These are phyloP conservation scores for Atta texana DNA, from an alignment of 1,140 invertebrate species.

Conservation along the genomic window DNA sequence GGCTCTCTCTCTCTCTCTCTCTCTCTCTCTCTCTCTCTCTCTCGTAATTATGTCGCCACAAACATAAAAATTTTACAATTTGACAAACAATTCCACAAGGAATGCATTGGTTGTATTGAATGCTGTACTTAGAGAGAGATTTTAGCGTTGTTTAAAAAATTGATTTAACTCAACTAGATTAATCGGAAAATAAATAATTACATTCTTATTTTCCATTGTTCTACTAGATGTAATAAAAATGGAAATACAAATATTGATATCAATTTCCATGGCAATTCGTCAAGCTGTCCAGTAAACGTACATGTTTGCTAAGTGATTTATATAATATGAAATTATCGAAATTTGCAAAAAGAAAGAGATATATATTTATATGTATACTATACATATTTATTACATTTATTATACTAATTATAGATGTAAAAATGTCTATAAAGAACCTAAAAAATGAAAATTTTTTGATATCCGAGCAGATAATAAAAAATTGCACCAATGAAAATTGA, in stretches of 20 bases:
- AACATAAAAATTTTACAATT: slow-evolving; percentile 15
- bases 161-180: not conserved
- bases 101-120: slow-evolving; percentile 9
- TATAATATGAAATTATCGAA: not conserved
- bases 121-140: not conserved
- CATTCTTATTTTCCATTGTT: not conserved
- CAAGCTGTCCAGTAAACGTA: not conserved
- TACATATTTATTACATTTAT: no score
- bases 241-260: not conserved
- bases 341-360: not conserved
- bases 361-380: not conserved
- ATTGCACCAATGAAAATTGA: not conserved
- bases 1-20: not conserved
- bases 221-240: slow-evolving; percentile 3
- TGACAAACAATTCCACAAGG: slow-evolving; percentile 9
- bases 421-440: no score
- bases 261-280: not conserved
- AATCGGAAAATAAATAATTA: not conserved
- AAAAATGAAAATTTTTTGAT: not conserved
- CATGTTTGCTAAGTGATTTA: not conserved
- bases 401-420: not conserved
- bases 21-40: not conserved
- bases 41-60: not conserved
- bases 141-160: slow-evolving; percentile 11
- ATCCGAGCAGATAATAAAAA: not conserved